Base-by-base conservation (phyloP, 2,797 vertebrate genomes). In the Chelidonichthys spinosus region DNA sequence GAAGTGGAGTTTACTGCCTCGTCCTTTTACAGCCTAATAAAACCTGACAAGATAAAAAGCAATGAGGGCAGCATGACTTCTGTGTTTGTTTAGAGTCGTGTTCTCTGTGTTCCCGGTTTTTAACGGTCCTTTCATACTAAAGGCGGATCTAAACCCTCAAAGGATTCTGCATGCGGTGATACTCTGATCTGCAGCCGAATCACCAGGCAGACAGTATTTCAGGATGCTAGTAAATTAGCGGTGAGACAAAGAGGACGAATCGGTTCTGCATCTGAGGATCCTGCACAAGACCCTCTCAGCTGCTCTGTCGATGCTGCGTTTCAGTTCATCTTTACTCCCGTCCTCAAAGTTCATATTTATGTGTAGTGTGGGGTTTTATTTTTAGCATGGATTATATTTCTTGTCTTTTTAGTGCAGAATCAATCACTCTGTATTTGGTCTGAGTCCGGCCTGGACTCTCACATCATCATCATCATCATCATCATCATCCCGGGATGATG, bases 101-200 rank as follows among this genome's bases (percentile, higher is more conserved):
- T 85, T 25, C 25, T 25, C 1, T 25, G 25, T 25, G 25, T 25
- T 25, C 25, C 25, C 25, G 25, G 25, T 25, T 25, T 25, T 25
- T 69, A 85, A 74, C 73, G 44, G 56, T 15, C 6, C 50, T 66
- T 74, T 79, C 32, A 54, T 68, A 77, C 43, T 74, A 59, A 83
- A 69, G 58, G 54, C 64, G 59, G 32, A 83, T 75, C 43, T 72
- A 63, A 84, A 60, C 49, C 72, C 76, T 80, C 17, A 7, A 68
- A 81, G 63, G 74, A 89, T 85, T 79, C 72, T 77, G 68, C 53
- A 68, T 47, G 42, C 47, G 6, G 15, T 10, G 9, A 47, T 17
- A 46, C 68, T 82, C 69, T 92, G 85, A 90, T 85, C 72, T 56
- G 68, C 68, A 75, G 87, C 90, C 87, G 91, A 87, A 69, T 64